Evolutionary conservation across 2,113 vertebrate species (phyloP).

Genomic region (Melanerpes aurifrons): DNA sequence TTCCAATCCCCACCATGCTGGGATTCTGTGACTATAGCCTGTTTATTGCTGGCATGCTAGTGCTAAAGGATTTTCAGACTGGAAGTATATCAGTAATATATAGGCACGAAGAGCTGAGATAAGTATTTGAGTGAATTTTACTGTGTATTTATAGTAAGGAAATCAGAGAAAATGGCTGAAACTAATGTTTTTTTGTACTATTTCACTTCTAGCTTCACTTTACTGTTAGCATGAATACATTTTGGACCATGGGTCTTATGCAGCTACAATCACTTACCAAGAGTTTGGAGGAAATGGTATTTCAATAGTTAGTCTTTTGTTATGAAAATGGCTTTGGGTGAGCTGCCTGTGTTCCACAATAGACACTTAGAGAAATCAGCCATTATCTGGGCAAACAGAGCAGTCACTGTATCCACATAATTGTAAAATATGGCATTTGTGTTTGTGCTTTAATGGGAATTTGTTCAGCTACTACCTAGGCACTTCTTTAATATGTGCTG

Average conservation of each 20-base stretch:
- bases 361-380: not conserved
- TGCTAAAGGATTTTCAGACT: not conserved
- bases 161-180: not conserved
- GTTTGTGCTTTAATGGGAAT: not conserved
- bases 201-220: not conserved
- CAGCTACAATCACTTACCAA: not conserved
- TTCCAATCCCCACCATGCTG: too few species aligned
- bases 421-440: not conserved
- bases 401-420: fast-evolving
- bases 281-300: not conserved
- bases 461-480: not conserved
- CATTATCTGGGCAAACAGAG: not conserved
- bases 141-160: not conserved
- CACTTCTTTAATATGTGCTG: not conserved
- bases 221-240: not conserved
- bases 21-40: not conserved
- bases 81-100: not conserved
- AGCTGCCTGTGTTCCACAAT: not conserved
- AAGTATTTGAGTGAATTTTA: not conserved
- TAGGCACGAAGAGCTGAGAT: not conserved
- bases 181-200: not conserved
- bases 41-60: not conserved
- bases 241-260: not conserved
- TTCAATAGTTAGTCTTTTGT: not conserved
- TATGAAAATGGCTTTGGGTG: not conserved